These are phyloP conservation scores for Diaperis boleti DNA, from an alignment of 2,888 invertebrate genomes.

Conservation along the genomic window DNA sequence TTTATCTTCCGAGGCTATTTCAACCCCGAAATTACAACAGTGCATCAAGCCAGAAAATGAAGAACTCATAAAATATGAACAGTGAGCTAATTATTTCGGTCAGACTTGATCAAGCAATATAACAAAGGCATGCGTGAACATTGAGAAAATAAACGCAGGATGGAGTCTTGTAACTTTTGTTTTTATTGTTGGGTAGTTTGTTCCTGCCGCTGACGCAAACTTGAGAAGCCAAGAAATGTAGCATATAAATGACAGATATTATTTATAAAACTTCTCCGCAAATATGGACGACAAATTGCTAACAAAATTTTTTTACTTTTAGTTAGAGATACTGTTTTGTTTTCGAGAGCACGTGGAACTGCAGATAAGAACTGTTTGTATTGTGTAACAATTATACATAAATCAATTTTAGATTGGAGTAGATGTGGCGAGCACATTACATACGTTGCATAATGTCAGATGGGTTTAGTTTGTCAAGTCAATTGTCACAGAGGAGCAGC, in stretches of 20 bases:
- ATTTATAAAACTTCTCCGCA: no score
- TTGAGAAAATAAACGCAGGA: not conserved
- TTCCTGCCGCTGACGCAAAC: constrained; percentile 15
- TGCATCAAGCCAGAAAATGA: constrained; percentile 12
- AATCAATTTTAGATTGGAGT: no score
- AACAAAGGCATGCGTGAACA: constrained; percentile 6
- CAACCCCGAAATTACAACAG: constrained; percentile 11
- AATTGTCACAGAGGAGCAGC: no score
- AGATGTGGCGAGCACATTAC: no score
- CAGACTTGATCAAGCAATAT: constrained; percentile 5
- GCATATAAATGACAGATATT: constrained; percentile 38
- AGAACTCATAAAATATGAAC: constrained; percentile 20
- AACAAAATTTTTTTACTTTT: no score
- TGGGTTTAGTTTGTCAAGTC: no score
- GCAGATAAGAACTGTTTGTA: no score
- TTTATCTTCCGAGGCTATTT: constrained; percentile 20
- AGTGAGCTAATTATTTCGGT: constrained; percentile 6
- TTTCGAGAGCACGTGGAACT: no score
- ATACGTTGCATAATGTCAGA: no score
- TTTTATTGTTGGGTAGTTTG: constrained; percentile 18
- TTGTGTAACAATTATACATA: no score
- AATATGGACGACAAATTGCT: no score
- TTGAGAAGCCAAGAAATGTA: constrained; percentile 18
- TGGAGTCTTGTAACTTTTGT: constrained; percentile 20
- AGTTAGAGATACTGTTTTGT: no score